phyloP scores from a whole-genome alignment of 2,113 vertebrate species.

The Oncorhynchus kisutch region DNA sequence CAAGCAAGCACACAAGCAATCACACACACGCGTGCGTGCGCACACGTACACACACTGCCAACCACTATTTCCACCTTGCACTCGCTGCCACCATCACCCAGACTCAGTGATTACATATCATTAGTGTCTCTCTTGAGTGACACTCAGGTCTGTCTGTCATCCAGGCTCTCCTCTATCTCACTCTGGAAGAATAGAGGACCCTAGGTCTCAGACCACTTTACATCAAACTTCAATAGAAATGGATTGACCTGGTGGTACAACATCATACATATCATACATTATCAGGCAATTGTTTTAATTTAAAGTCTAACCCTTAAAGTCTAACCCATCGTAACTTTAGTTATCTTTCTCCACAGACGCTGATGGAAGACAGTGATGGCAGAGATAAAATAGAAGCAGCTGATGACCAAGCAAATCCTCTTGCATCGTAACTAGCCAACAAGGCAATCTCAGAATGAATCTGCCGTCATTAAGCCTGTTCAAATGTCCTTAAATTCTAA shows the following conservation, averaged over 20 bases:
- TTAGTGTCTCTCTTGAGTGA: slow-evolving; percentile 56
- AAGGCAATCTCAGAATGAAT: slow-evolving; percentile 51
- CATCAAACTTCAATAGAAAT: neutral
- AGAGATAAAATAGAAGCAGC: neutral
- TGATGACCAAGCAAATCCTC: slow-evolving; percentile 9
- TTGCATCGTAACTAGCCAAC: slow-evolving; percentile 43
- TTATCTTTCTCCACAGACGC: neutral
- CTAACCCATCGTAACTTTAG: neutral
- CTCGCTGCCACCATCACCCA: slow-evolving; percentile 31
- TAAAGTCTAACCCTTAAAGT: neutral
- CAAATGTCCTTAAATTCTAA: slow-evolving; percentile 70
- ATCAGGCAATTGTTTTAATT: neutral
- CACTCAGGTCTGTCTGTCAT: slow-evolving; percentile 43
- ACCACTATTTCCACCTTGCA: neutral
- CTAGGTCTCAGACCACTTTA: neutral
- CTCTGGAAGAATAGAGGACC: slow-evolving; percentile 3
- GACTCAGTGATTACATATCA: slow-evolving; percentile 64
- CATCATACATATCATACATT: neutral
- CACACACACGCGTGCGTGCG: too few species aligned
- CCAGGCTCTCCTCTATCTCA: slow-evolving; percentile 1
- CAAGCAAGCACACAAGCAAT: too few species aligned
- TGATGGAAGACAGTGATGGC: neutral
- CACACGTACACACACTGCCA: slow-evolving; percentile 2
- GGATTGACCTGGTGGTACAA: neutral
- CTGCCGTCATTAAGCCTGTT: slow-evolving; percentile 52